Conservation (phyloP, 2,113 vertebrate genomes). For the Mus musculus region GRCm39 chr9:120341501-120342000, state of each 20-base stretch:
- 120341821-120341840: not conserved
- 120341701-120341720: not conserved
- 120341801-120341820: not conserved
- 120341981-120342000: no score
- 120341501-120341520: no score
- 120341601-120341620: not conserved
- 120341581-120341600: no score
- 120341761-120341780: not conserved
- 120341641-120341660: not conserved
- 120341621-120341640: not conserved
- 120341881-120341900: not conserved
- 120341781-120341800: not conserved
- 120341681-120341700: not conserved
- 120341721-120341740: not conserved
- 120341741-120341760: not conserved
- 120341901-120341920: not conserved
- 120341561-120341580: no score
- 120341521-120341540: no score
- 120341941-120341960: no score
- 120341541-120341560: no score
- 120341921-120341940: not conserved
- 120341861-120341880: not conserved
- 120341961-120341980: no score
- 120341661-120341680: not conserved
- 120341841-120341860: not conserved